Evolutionary conservation across 2,113 vertebrate genomes (phyloP), one percentile per base, ranked within the genome.

Genomic region (Clupea harengus): DNA sequence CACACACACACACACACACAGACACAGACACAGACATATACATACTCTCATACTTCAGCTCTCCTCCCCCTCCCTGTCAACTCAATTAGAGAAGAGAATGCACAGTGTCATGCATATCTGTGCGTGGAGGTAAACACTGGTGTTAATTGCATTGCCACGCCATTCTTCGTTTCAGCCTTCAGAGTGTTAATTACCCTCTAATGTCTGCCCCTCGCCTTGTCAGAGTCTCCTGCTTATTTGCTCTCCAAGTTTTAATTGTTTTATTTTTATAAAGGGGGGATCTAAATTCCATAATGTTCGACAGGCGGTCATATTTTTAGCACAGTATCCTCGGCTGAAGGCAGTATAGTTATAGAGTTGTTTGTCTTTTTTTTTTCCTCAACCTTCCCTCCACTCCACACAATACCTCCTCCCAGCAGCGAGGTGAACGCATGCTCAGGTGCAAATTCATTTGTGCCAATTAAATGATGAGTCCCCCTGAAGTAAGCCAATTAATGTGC

Each of bases 391-490:
- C 75, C 82, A 25, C 8, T 25, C 64, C n/a, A 67, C 25, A 11
- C 7, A 28, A 28, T 10, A 67, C 10, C 64, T 90, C 89, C 87
- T 89, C 88, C 89, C 90, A 45, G 82, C 94, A 92, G 94, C 89
- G 84, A 93, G 94, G 94, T 95, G 92, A 91, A 94, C 90, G 93
- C 93, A 91, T 91, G 94, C 94, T 97, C 97, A 99, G 97, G 97
- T 97, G 96, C 94, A 96, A 97, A 97, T 97, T 96, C 97, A 97
- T 99, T 98, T 97, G 97, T 96, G 96, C 96, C 96, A 97, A 97
- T 98, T 98, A 98, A 96, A 96, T n/a, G 94, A 96, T 93, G 92
- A 95, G 95, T 96, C 96, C 64, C 54, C 96, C 96, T 94, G 95
- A 97, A 97, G 96, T 97, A 97, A 95, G 96, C 95, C 96, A 99